A percentile compares a stretch with the other conserved stretches of the same genome.
phyloP scores from a whole-genome alignment of 2,888 invertebrate genomes.

The Melinaea menophilus region DNA sequence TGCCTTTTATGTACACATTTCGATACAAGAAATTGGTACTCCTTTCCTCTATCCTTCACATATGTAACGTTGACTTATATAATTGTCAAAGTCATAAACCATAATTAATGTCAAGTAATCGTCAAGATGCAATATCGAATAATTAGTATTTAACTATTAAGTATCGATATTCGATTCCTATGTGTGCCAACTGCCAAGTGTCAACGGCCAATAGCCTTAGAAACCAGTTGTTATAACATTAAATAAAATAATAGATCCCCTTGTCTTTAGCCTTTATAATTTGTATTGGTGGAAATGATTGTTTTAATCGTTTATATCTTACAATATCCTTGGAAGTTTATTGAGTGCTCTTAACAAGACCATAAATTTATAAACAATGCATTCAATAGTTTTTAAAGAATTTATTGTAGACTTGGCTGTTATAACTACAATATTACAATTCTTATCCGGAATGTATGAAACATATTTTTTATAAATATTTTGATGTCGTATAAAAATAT shows the following conservation, averaged over 20 bases:
- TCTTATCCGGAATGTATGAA: constrained; percentile 91
- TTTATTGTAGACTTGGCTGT: constrained; percentile 78
- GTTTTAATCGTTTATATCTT: not conserved
- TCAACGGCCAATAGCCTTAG: not conserved
- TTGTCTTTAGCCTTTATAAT: too few relatives aligned
- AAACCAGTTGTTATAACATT: not conserved
- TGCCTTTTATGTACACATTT: too few relatives aligned
- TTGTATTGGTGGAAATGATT: constrained; percentile 1
- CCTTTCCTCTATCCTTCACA: too few relatives aligned
- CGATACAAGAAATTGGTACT: too few relatives aligned
- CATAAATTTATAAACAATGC: constrained; percentile 35
- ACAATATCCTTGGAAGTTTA: not conserved
- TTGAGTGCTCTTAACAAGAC: not conserved
- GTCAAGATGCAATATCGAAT: too few relatives aligned
- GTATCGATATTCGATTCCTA: not conserved
- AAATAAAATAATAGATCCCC: too few relatives aligned
- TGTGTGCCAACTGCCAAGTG: not conserved
- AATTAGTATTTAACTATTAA: not conserved
- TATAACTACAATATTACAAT: constrained; percentile 87
- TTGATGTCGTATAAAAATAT: constrained; percentile 8
- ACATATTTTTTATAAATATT: constrained; percentile 13
- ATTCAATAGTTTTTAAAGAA: constrained; percentile 43
- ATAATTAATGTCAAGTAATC: too few relatives aligned
- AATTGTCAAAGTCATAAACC: too few relatives aligned
- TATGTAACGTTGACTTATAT: too few relatives aligned